Base-by-base conservation (phyloP, 2,888 invertebrate genomes). In the Ferrisia virgata region DNA sequence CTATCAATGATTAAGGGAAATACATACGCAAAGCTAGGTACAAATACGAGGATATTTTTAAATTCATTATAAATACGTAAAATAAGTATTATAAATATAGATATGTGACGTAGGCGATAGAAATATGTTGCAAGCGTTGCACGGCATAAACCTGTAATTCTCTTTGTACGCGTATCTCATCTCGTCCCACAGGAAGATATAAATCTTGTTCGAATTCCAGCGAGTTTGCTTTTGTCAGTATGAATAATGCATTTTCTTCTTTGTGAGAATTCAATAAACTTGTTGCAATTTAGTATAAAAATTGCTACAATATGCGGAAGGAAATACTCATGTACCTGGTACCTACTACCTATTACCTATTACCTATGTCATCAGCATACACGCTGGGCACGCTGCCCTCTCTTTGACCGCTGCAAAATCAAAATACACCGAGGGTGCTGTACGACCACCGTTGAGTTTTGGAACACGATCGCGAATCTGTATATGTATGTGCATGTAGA, bases 221-320 rank as follows among this genome's bases (percentile, higher is more conserved):
- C 72, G 8, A 76, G 72, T 76, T 76, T 18, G 72, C 36, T 76
- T 76, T 76, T 76, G 72, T 76, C 72, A 76, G 72, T 18, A 76
- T 76, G 72, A 76, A 76, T 76, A 76, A 76, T 76, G 72, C 72
- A 76, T 76, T 76, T 53, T 64, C n/a, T 36, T 76, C 72, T 76
- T 76, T 76, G 72, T 76, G 72, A 76, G 72, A 76, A 76, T 76
- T 76, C 72, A 76, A 76, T 76, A 76, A 36, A 76, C 72, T 76
- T 76, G 72, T 76, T 76, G 72, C 72, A 76, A 76, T 76, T 76
- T 76, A 76, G 72, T 36, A 28, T 33, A 76, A 76, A n/a, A 76
- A 76, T 36, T 76, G 33, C 72, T 11, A 36, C 36, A 76, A 76
- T 76, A 76, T 33, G 72, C 72, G 72, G 72, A 76, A 76, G 72